Evolutionary conservation across 1,140 invertebrate genomes (phyloP).

Genomic region (Steinernema khuongi): DNA sequence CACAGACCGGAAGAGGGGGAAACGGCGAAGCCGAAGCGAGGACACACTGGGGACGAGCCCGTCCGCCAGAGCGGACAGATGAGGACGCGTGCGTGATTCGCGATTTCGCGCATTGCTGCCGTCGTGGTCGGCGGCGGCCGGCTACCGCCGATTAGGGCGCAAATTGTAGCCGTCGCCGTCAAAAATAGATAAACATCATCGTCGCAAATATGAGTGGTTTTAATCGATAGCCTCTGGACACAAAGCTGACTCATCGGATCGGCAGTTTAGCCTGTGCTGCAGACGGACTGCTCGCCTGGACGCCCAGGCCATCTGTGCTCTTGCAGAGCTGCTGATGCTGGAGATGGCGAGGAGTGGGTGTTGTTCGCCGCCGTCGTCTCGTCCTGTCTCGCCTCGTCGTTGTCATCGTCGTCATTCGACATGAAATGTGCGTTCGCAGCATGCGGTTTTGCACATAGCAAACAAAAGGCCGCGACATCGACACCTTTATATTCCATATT

Average conservation of each 20-base stretch:
- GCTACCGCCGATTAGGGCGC: neutral
- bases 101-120: neutral
- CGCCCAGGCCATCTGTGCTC: neutral
- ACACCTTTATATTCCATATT: slow-evolving; percentile 6
- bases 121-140: neutral
- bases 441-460: slow-evolving; percentile 13
- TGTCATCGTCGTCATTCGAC: slow-evolving; percentile 15
- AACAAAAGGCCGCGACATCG: slow-evolving; percentile 12
- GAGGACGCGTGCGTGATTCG: neutral
- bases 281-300: neutral
- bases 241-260: neutral
- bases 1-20: neutral
- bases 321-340: slow-evolving; percentile 8
- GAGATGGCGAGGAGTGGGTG: slow-evolving; percentile 11
- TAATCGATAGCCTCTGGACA: slow-evolving; percentile 7
- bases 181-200: slow-evolving; percentile 9
- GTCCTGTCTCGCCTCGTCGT: slow-evolving; percentile 12
- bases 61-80: no score
- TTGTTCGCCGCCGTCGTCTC: slow-evolving; percentile 12
- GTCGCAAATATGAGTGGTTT: neutral
- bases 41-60: no score
- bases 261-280: neutral
- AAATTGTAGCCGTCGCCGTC: neutral
- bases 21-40: neutral
- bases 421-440: slow-evolving; percentile 11